Evolutionary conservation across 2,113 vertebrate species (phyloP).

Genomic region (Lophius piscatorius): DNA sequence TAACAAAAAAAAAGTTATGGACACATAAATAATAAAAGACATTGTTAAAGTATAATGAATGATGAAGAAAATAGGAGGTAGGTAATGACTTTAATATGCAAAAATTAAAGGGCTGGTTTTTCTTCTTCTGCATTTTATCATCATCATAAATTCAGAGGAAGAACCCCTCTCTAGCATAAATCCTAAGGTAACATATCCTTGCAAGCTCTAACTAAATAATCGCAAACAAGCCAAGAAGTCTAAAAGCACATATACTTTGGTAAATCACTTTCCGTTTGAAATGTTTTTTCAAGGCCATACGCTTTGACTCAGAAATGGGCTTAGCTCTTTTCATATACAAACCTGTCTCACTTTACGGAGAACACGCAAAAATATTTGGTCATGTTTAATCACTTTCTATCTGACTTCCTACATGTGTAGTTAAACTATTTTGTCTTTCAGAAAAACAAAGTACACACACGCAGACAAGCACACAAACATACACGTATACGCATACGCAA

Average conservation of each 20-base stretch:
- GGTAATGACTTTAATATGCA: no score
- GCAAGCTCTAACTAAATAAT: no score
- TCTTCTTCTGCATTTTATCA: no score
- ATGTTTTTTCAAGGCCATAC: slow-evolving; percentile 22
- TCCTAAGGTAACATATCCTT: not conserved
- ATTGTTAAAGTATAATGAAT: no score
- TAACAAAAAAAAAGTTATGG: no score
- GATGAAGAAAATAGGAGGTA: no score
- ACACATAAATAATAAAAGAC: no score
- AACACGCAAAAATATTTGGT: slow-evolving; percentile 61
- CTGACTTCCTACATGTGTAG: slow-evolving; percentile 46
- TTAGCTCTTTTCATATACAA: slow-evolving; percentile 39
- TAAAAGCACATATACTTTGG: no score
- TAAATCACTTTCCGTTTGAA: slow-evolving; percentile 9
- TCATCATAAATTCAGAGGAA: slow-evolving; percentile 11
- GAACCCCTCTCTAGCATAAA: not conserved
- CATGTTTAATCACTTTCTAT: slow-evolving; percentile 55
- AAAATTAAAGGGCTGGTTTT: no score
- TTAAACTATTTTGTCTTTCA: slow-evolving; percentile 51
- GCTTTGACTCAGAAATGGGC: slow-evolving; percentile 31
- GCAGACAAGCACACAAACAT: slow-evolving; percentile 5
- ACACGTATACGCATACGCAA: slow-evolving; percentile 19
- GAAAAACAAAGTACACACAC: slow-evolving; percentile 15
- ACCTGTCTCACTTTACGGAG: slow-evolving; percentile 48
- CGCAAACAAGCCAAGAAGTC: no score